Conservation (phyloP, 2,888 invertebrate genomes). For the Epsilonema sp. region DNA sequence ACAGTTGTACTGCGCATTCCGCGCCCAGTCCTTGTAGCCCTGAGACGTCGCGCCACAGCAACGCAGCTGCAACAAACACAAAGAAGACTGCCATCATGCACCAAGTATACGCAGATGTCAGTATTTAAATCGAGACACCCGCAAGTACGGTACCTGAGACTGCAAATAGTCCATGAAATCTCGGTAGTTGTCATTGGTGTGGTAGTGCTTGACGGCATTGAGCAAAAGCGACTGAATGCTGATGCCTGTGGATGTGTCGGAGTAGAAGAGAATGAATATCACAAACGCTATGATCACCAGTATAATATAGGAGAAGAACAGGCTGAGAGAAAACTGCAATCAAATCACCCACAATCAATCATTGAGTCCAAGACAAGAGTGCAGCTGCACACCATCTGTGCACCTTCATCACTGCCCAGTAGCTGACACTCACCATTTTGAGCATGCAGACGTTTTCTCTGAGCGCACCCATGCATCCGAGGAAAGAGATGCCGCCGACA, state of each 20-base stretch:
- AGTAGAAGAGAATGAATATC: conserved; percentile 25
- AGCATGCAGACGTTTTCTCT: conserved; percentile 4
- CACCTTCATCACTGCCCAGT: too few relatives aligned
- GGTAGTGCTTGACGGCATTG: conserved; percentile 21
- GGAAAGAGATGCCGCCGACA: background rate
- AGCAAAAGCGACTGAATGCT: conserved; percentile 22
- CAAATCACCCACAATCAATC: too few relatives aligned
- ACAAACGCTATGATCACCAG: conserved; percentile 21
- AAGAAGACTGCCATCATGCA: background rate
- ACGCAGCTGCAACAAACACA: conserved; percentile 25
- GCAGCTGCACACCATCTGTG: too few relatives aligned
- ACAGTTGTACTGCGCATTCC: conserved; percentile 33
- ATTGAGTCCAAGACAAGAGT: too few relatives aligned
- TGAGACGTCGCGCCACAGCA: conserved; percentile 32
- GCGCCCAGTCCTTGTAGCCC: conserved; percentile 34
- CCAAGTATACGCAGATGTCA: background rate
- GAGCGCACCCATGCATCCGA: conserved; percentile 6
- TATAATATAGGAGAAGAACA: conserved; percentile 22
- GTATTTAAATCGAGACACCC: too few relatives aligned
- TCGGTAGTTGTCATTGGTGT: conserved; percentile 23
- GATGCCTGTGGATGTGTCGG: conserved; percentile 20
- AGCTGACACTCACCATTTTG: conserved; percentile 4
- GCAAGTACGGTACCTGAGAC: conserved; percentile 25
- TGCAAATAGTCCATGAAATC: conserved; percentile 26
- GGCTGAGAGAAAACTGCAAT: conserved; percentile 23